Evolutionary conservation across 23 tunicate species (phyloP).

Genomic region (Clavelina lepadiformis): DNA sequence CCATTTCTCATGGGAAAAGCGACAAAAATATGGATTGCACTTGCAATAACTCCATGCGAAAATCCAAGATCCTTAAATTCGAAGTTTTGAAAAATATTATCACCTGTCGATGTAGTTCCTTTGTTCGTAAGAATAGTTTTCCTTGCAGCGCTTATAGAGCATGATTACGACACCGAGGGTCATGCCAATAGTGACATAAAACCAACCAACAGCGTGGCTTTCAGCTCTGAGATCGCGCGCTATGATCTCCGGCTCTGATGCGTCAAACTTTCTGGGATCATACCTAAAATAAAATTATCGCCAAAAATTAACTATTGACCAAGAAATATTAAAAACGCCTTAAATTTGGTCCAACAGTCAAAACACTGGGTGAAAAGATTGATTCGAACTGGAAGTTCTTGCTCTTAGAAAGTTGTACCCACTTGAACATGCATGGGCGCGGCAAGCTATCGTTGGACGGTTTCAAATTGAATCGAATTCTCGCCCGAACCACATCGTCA

Average conservation of each 20-base stretch:
- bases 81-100: not conserved
- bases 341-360: not conserved
- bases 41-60: too few species aligned
- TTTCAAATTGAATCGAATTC: constrained; percentile 24
- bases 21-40: not conserved
- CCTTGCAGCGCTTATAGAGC: constrained; percentile 48
- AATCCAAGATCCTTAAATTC: not conserved
- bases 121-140: constrained; percentile 88
- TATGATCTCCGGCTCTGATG: constrained; percentile 57
- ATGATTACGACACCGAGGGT: constrained; percentile 45
- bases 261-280: constrained; percentile 57
- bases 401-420: too few species aligned
- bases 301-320: not conserved
- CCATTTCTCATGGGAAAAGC: not conserved
- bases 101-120: constrained; percentile 83
- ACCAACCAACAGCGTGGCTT: constrained; percentile 92
- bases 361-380: too few species aligned
- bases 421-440: constrained; percentile 76
- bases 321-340: too few species aligned
- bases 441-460: constrained; percentile 47
- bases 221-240: constrained; percentile 85
- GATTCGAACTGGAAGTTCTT: too few species aligned
- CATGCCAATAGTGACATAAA: constrained; percentile 47
- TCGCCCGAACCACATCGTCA: not conserved
- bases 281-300: constrained; percentile 30